Percentiles rank a stretch among this genome's conserved stretches.
Conservation (phyloP, 35 echinoderm and acorn worm species). For the Lytechinus variegatus region DNA sequence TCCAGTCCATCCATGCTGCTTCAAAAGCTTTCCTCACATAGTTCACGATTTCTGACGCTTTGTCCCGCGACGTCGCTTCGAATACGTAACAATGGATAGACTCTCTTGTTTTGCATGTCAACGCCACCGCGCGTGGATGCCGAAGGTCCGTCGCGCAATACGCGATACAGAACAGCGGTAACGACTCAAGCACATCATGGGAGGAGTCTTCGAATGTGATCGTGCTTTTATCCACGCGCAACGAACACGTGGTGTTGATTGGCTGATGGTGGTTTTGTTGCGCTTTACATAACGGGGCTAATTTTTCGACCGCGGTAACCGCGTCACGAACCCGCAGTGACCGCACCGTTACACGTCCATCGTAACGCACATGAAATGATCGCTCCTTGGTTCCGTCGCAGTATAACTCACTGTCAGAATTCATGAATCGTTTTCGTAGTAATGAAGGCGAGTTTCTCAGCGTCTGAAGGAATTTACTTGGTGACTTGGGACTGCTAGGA, state of each 20-base stretch:
- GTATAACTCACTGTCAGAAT: background rate
- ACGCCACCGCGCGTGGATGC: conserved; percentile 40
- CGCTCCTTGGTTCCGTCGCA: conserved; percentile 21
- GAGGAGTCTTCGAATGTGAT: conserved; percentile 33
- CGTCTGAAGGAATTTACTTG: conserved; percentile 22
- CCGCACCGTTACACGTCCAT: conserved; percentile 36
- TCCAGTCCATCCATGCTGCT: conserved; percentile 44
- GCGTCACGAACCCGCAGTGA: conserved; percentile 35
- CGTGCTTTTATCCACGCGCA: conserved; percentile 29
- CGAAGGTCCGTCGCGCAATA: conserved; percentile 42
- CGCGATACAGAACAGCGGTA: conserved; percentile 49
- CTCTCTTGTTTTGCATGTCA: conserved; percentile 34
- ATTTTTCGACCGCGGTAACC: conserved; percentile 38
- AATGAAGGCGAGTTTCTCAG: conserved; percentile 37
- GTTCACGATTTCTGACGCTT: conserved; percentile 31
- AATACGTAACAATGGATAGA: conserved; percentile 34
- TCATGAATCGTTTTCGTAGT: conserved; percentile 7
- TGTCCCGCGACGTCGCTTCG: conserved; percentile 40
- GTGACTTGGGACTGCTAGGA: conserved; percentile 18
- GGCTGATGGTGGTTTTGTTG: conserved; percentile 8
- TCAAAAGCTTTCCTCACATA: conserved; percentile 43
- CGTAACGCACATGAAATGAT: conserved; percentile 10
- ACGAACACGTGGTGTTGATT: background rate
- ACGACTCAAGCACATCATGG: conserved; percentile 29
- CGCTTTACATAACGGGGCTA: background rate